Conservation (phyloP, 23 tunicate genomes). For the Aplidium turbinatum region DNA sequence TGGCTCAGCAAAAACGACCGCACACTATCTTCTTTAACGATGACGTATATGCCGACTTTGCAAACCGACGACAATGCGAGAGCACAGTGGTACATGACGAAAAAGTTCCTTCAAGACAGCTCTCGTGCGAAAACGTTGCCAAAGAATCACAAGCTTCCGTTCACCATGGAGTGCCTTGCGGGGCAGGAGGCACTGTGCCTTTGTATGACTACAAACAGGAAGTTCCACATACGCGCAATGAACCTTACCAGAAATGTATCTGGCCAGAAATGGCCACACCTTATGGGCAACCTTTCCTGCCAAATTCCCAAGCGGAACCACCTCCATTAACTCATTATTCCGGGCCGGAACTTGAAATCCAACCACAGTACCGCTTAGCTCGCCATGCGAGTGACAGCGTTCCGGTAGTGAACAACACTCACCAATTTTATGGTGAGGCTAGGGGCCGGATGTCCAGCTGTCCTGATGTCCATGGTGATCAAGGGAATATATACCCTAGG, state of each 20-base stretch:
- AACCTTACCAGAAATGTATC: no score
- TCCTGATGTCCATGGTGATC: no score
- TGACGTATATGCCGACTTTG: conserved; percentile 30
- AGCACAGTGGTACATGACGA: not conserved
- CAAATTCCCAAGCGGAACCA: conserved; percentile 11
- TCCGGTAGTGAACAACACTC: no score
- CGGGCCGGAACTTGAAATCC: no score
- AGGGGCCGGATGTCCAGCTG: no score
- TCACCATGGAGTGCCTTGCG: not conserved
- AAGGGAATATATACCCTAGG: no score
- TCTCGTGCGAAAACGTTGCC: not conserved
- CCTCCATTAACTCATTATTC: conserved; percentile 41
- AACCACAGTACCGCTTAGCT: no score
- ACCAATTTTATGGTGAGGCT: no score
- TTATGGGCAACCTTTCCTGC: not conserved
- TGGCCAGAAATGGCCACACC: no score
- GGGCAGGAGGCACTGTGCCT: not conserved
- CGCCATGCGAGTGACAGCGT: no score
- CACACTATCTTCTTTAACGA: conserved; percentile 34
- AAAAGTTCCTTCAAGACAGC: not conserved
- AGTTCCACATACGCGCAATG: no score
- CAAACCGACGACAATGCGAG: not conserved
- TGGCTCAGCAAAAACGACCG: no score
- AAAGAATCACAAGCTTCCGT: not conserved
- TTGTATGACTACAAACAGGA: not conserved